These are phyloP conservation scores for Corvus hawaiiensis DNA, from an alignment of 2,113 vertebrate species.

Conservation along the genomic window DNA sequence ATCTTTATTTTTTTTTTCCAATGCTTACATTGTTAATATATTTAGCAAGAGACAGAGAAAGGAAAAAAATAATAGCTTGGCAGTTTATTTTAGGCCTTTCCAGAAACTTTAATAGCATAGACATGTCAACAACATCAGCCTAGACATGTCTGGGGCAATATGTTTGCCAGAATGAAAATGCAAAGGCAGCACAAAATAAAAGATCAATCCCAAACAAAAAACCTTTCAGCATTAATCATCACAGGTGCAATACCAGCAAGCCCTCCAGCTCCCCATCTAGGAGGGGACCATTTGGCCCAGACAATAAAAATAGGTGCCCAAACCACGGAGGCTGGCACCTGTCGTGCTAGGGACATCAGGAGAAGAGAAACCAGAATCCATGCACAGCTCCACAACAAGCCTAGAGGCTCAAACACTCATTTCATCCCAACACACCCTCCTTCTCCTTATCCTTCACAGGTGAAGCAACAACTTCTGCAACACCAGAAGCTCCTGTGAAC, in stretches of 20 bases:
- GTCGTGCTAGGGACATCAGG: rapidly evolving
- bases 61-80: background rate
- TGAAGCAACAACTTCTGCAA: background rate
- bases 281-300: background rate
- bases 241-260: background rate
- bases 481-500: background rate
- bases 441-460: background rate
- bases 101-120: constrained; percentile 4
- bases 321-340: rapidly evolving
- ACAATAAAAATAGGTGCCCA: background rate
- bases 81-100: background rate
- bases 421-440: background rate
- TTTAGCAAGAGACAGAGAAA: background rate
- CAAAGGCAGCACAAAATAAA: background rate
- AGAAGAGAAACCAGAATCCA: background rate
- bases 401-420: background rate
- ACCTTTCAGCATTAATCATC: background rate
- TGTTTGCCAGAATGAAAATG: background rate
- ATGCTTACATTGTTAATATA: background rate
- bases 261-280: background rate
- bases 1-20: background rate
- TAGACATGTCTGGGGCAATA: background rate
- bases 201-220: background rate
- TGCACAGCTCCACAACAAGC: background rate
- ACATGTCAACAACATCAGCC: background rate